Base-by-base conservation (phyloP, 2,797 vertebrate species). In the Hyperoplus lanceolatus region DNA sequence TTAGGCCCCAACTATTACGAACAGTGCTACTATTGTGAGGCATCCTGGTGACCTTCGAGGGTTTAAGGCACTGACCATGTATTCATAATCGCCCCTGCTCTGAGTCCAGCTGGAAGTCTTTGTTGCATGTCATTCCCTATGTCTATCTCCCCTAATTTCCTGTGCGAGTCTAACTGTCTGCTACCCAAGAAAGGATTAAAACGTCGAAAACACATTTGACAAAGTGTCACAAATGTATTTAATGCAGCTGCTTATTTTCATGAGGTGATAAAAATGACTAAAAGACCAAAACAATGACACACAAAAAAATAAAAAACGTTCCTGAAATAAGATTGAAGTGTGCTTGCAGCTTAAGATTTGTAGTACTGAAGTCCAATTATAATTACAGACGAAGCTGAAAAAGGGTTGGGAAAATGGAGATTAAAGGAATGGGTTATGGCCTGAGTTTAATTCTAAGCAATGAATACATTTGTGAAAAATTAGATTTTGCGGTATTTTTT, bases 201-300 rank as follows among this genome's bases (percentile, higher is more conserved):
- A 42, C 21, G 49, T 8, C 1, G 15, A 55, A 46, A 43, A 58
- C 58, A 48, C 5, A 49, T 49, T 29, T 70, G 10, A 50, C 57
- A 21, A 73, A 62, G 46, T 66, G 59, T 36, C 49, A 49, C 16
- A 59, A 43, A 68, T 68, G 50, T 7, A 14, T 12, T 12, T 29
- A 58, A 18, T 69, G 21, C 55, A 70, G 68, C 43, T 21, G 14
- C 16, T 29, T 3, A 18, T 69, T 59, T 18, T 53, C 6, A 72
- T 57, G 50, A 8, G 42, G 3, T 63, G 36, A 74, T 36, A 64
- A 61, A 36, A 15, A 46, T 21, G 54, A 62, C 63, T 13, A n/a
- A 18, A 39, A 21, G 46, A 55, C 21, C 29, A 48, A 16, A 53
- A 38, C 0, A n/a, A 41, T n/a, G 29, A 29, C 29, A 29, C 3